Evolutionary conservation across 64 coral and sea anemone genomes (phyloP).

Genomic region (Montipora foliosa): DNA sequence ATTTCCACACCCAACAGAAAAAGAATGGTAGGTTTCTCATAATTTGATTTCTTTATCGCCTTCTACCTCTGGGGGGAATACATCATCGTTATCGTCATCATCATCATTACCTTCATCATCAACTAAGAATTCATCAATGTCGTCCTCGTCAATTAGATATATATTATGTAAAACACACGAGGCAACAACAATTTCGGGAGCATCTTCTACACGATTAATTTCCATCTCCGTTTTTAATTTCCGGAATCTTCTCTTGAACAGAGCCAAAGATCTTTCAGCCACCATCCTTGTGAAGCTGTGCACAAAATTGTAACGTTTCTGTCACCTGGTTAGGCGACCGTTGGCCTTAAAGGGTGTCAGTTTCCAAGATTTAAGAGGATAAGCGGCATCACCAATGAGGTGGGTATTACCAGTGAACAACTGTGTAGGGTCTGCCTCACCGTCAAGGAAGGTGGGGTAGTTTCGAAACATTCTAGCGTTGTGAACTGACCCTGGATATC

Average conservation of each 20-base stretch:
- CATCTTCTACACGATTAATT: not conserved
- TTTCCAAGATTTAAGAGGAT: slow-evolving; percentile 26
- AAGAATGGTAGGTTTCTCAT: not conserved
- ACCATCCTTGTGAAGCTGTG: slow-evolving; percentile 18
- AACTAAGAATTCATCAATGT: not conserved
- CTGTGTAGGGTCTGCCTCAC: too few species aligned
- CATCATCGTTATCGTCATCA: not conserved
- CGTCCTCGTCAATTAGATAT: not conserved
- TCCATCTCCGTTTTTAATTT: slow-evolving; percentile 24
- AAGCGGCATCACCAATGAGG: slow-evolving; percentile 54
- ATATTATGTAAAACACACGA: not conserved
- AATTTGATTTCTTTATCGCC: slow-evolving; percentile 1
- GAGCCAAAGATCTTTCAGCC: slow-evolving; percentile 18
- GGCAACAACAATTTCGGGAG: not conserved
- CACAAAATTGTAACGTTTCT: not conserved
- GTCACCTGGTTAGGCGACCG: not conserved
- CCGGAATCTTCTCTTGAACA: slow-evolving; percentile 13
- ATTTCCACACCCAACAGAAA: not conserved
- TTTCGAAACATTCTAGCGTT: too few species aligned
- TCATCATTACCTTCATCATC: not conserved
- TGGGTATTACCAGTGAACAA: slow-evolving; percentile 17
- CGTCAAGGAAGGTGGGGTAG: too few species aligned
- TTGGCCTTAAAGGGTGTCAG: slow-evolving; percentile 44
- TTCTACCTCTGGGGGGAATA: not conserved
- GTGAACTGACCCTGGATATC: too few species aligned